Percentiles rank a stretch among this genome's conserved stretches.
Evolutionary conservation across 2,113 vertebrate genomes (phyloP).

Genomic region (Gracilinanus agilis): DNA sequence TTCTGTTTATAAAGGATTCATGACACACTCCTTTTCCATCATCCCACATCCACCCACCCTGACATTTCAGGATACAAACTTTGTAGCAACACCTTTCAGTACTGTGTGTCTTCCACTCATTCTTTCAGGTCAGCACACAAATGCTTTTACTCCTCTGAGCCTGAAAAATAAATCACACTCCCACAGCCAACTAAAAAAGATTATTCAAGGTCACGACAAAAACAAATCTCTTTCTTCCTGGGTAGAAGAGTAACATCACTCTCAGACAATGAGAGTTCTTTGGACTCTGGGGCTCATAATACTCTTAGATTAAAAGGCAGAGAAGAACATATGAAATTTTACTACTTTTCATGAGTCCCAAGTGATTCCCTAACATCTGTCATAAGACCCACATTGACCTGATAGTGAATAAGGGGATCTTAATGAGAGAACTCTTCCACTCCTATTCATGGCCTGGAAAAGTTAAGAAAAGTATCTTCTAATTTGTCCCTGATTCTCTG

Average conservation of each 20-base stretch:
- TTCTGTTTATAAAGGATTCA: conserved; percentile 78
- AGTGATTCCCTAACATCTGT: neutral
- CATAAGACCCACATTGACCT: neutral
- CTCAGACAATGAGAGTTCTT: conserved; percentile 22
- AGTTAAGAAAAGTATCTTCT: neutral
- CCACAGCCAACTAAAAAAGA: conserved; percentile 65
- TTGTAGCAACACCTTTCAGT: conserved; percentile 68
- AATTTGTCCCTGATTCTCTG: neutral
- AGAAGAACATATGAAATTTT: conserved; percentile 1
- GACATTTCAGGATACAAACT: conserved; percentile 82
- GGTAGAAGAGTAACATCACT: conserved; percentile 41
- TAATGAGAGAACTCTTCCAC: neutral
- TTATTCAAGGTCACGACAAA: conserved; percentile 71
- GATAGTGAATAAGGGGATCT: neutral
- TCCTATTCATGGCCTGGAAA: neutral
- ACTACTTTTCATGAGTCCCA: neutral
- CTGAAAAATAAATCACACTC: conserved; percentile 61
- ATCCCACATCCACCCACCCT: conserved; percentile 80
- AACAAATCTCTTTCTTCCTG: conserved; percentile 62
- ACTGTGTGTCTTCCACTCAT: conserved; percentile 78
- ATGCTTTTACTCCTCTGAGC: conserved; percentile 75
- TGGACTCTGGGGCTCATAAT: conserved; percentile 44
- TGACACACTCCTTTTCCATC: conserved; percentile 78
- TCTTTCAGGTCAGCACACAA: conserved; percentile 83
- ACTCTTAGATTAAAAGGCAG: conserved; percentile 1